Evolutionary conservation across 2,888 invertebrate genomes (phyloP).

Genomic region (Asteroscopus sphinx): DNA sequence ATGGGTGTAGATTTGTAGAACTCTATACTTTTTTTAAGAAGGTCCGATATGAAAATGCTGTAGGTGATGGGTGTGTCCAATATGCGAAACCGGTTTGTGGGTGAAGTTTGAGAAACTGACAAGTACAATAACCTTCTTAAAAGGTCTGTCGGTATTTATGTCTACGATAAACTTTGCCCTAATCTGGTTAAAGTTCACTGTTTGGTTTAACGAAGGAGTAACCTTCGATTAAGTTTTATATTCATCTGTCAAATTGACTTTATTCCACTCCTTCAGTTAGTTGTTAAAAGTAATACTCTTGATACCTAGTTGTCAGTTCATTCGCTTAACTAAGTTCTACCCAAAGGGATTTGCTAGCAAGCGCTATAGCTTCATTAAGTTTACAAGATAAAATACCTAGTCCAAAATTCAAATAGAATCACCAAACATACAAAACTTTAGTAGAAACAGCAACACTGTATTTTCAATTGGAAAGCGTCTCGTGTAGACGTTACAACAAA

Average conservation of each 20-base stretch:
- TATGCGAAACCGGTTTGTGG: too few relatives aligned
- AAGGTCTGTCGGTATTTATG: background rate
- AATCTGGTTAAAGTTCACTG: too few relatives aligned
- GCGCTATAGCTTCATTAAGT: constrained; percentile 9
- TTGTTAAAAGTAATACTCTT: too few relatives aligned
- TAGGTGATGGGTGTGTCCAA: background rate
- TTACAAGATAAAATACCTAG: constrained; percentile 40
- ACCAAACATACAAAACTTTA: too few relatives aligned
- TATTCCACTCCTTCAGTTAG: background rate
- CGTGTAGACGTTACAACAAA: too few relatives aligned
- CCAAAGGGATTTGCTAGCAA: background rate
- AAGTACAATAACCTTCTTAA: too few relatives aligned
- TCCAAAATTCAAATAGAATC: constrained; percentile 41
- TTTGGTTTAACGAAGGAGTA: too few relatives aligned
- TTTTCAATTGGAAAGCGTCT: too few relatives aligned
- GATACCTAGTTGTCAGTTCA: background rate
- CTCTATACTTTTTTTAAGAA: constrained; percentile 3
- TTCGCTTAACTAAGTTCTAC: too few relatives aligned
- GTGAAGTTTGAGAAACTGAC: too few relatives aligned
- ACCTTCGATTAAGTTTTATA: background rate
- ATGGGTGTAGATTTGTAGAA: constrained; percentile 18
- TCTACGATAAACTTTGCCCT: background rate
- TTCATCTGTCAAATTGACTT: too few relatives aligned
- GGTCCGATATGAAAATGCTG: background rate
- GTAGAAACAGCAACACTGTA: too few relatives aligned